Evolutionary conservation across 2,113 vertebrate genomes (phyloP), one percentile per base, ranked within the genome.

Genomic region (Leucopternis melanops): DNA sequence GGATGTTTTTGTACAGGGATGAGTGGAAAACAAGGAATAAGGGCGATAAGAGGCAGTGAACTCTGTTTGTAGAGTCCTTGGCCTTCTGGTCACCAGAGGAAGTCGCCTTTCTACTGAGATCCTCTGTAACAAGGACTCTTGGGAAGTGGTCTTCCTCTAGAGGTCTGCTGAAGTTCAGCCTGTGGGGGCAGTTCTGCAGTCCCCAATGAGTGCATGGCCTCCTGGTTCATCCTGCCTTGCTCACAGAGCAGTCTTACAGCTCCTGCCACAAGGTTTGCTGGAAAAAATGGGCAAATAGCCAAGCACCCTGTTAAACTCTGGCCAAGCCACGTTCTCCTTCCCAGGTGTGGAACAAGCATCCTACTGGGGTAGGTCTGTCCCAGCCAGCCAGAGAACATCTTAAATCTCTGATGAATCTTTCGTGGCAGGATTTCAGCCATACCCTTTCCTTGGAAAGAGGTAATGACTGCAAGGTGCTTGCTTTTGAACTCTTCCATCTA

Each of bases 251-350:
- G 40, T 49, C 72, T 95, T 63, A 75, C 89, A 89, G 92, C 81
- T 90, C 38, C 88, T 11, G n/a, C 86, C 88, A 78, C 73, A 58
- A 81, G 84, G 58, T 82, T 96, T 95, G 81, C 95, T 89, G 89
- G 73, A 54, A 45, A 69, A 58, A 84, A 11, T 5, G 62, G 59
- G 45, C 62, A 63, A 1, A 67, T 23, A 79, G 9, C 27, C 23
- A 78, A 54, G 45, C 27, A 13, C 34, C 17, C 86, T 77, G 67
- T 62, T 94, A 90, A 80, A 77, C 16, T 38, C 40, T 73, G 57
- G 59, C 78, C 1, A 2, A 81, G 61, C 57, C 79, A 34, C 14
- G 3, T 85, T 62, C 75, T 90, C 19, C 11, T 93, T 70, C 62
- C 52, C 27, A 5, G 21, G 6, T 84, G 18, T 40, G 55, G 47